Evolutionary conservation across 53 echinoderm and acorn worm species (phyloP).

Genomic region (Actinopyga echinites): DNA sequence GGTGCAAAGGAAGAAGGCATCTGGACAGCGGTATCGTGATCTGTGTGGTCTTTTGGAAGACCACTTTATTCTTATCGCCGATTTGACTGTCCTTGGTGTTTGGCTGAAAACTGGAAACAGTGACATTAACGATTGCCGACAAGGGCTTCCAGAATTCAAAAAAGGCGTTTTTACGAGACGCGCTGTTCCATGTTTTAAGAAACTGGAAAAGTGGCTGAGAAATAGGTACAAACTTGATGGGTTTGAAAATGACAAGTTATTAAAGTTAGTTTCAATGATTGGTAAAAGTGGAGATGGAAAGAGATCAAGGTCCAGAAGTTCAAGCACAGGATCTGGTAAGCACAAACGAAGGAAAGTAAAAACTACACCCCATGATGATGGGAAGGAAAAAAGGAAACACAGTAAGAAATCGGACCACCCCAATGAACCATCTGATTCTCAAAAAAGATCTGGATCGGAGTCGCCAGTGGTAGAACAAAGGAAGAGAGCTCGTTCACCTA

Average conservation of each 20-base stretch:
- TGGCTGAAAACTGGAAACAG: neutral
- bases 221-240: conserved; percentile 33
- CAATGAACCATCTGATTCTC: no score
- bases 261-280: neutral
- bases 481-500: no score
- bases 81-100: conserved; percentile 12
- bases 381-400: no score
- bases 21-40: neutral
- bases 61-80: conserved; percentile 19
- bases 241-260: neutral
- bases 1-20: conserved; percentile 20
- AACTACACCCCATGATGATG: no score
- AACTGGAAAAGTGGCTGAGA: conserved; percentile 15
- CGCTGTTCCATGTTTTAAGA: conserved; percentile 3
- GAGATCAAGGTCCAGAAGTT: conserved; percentile 29
- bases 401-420: no score
- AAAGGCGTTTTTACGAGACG: conserved; percentile 3
- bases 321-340: conserved; percentile 15
- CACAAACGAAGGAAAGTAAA: neutral
- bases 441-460: no score
- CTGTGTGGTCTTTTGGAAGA: conserved; percentile 17
- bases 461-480: no score
- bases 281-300: neutral
- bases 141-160: neutral
- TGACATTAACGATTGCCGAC: no score